Conservation (phyloP, 2,113 vertebrate genomes). For the Globicephala melas region DNA sequence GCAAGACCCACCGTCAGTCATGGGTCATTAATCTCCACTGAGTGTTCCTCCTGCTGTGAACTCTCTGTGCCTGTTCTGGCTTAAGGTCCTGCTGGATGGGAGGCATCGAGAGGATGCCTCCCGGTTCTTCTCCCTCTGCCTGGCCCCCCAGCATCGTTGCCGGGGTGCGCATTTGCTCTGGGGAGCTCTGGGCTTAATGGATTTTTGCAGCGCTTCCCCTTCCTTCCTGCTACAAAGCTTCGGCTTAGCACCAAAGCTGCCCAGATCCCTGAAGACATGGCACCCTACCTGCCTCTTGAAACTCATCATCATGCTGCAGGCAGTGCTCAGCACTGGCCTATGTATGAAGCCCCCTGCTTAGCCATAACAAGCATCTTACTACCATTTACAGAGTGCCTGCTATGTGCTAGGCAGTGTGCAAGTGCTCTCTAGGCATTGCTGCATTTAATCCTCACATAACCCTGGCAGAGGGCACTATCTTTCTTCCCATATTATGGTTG, state of each 20-base stretch:
- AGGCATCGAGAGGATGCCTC: not conserved
- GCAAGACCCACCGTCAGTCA: not conserved
- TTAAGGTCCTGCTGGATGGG: not conserved
- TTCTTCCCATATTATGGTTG: not conserved
- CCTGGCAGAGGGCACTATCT: not conserved
- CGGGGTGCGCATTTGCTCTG: not conserved
- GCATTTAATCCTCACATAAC: not conserved
- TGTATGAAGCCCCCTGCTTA: not conserved
- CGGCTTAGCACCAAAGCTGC: conserved; percentile 56
- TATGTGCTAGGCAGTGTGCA: not conserved
- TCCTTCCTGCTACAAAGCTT: conserved; percentile 72
- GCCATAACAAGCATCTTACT: not conserved
- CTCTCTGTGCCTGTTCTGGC: not conserved
- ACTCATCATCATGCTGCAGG: not conserved
- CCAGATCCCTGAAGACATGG: conserved; percentile 10
- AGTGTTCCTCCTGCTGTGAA: not conserved
- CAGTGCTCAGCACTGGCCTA: not conserved
- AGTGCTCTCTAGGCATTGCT: not conserved
- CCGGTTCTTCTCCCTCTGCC: not conserved
- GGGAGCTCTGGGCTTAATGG: conserved; percentile 19
- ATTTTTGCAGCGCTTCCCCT: conserved; percentile 48
- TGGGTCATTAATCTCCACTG: not conserved
- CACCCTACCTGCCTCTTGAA: not conserved
- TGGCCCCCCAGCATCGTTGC: not conserved
- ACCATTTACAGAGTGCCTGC: not conserved